Conservation (phyloP, 2,113 vertebrate genomes). For the Ancistrus triradiatus region DNA sequence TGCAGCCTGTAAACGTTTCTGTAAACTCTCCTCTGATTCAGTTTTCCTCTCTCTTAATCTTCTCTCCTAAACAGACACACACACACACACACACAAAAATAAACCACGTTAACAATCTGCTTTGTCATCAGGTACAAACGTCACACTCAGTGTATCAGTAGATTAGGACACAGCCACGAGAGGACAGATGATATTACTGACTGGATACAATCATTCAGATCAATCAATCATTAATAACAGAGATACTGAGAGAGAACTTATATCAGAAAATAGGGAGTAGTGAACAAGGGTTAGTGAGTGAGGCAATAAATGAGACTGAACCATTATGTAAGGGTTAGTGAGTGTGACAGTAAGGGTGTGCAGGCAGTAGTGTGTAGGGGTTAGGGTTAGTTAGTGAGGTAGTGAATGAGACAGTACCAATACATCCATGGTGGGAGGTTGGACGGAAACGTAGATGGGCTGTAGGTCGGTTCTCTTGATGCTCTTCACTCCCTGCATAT, state of each 20-base stretch:
- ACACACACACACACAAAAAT: background rate
- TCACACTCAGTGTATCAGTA: too few species aligned
- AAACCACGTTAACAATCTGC: background rate
- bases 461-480: slow-evolving; percentile 85
- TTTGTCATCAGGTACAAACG: background rate
- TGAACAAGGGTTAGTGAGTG: too few species aligned
- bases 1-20: slow-evolving; percentile 77
- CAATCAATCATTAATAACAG: too few species aligned
- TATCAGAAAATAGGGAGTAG: too few species aligned
- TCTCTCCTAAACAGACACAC: slow-evolving; percentile 76
- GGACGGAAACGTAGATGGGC: slow-evolving; percentile 89
- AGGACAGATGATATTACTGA: too few species aligned
- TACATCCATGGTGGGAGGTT: slow-evolving; percentile 79
- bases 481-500: slow-evolving; percentile 92
- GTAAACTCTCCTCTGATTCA: slow-evolving; percentile 84
- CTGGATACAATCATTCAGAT: too few species aligned
- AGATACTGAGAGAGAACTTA: too few species aligned
- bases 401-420: slow-evolving; percentile 68
- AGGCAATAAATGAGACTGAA: too few species aligned
- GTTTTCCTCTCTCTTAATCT: slow-evolving; percentile 84
- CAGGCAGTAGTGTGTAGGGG: too few species aligned
- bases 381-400: too few species aligned
- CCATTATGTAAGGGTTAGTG: background rate
- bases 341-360: background rate
- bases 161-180: too few species aligned